Evolutionary conservation across 2,113 vertebrate species (phyloP).

Genomic region (Pygoscelis adeliae): DNA sequence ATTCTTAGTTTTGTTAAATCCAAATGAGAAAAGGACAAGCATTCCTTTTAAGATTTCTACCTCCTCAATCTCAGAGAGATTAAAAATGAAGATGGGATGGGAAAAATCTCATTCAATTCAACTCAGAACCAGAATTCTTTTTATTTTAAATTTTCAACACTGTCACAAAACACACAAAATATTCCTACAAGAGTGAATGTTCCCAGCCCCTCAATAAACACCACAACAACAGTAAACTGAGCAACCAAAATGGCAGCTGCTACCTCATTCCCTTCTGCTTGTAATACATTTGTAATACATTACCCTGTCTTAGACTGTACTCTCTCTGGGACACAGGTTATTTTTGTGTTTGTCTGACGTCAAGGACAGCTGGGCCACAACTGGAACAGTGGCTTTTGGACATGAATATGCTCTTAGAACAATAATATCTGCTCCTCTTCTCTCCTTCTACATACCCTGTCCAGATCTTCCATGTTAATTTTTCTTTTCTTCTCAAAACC

Average conservation of each 20-base stretch:
- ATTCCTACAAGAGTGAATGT: neutral
- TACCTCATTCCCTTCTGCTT: neutral
- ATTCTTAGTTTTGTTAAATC: neutral
- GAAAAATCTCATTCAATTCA: neutral
- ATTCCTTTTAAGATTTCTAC: neutral
- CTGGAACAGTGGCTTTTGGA: neutral
- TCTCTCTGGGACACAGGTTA: neutral
- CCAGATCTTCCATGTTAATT: neutral
- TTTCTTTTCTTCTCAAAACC: neutral
- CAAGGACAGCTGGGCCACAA: neutral
- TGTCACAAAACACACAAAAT: neutral
- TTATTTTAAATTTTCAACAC: neutral
- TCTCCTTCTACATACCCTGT: neutral
- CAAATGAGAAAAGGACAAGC: neutral
- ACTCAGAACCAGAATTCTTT: neutral
- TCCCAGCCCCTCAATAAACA: neutral
- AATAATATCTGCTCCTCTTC: neutral
- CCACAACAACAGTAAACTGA: neutral
- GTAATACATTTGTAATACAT: neutral
- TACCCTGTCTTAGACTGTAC: neutral
- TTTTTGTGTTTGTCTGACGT: neutral
- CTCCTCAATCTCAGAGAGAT: neutral
- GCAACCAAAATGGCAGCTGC: neutral
- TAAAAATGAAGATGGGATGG: neutral
- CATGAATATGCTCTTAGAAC: neutral